Conservation (phyloP, 2,113 vertebrate species). For the Myocastor coypus region DNA sequence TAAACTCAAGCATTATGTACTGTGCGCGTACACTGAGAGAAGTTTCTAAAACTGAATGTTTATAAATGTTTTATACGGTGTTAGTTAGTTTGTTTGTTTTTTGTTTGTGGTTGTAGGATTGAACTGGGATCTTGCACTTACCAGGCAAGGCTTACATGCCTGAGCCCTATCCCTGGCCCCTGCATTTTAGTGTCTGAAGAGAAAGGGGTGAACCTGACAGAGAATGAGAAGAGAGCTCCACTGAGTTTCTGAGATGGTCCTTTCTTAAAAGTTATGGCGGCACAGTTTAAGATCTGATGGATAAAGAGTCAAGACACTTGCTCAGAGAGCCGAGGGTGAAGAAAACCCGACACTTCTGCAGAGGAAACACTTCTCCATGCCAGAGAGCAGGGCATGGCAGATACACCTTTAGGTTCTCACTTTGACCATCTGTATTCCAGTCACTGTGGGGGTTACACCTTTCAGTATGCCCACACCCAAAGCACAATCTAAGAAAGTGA, state of each 20-base stretch:
- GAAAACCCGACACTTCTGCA: neutral
- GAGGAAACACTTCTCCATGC: neutral
- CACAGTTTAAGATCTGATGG: neutral
- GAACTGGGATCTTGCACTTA: too few relatives aligned
- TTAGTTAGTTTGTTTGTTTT: too few relatives aligned
- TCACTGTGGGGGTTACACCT: neutral
- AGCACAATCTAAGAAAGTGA: neutral
- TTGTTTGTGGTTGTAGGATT: too few relatives aligned
- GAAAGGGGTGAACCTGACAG: neutral
- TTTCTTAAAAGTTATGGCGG: neutral
- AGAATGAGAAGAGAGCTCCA: neutral
- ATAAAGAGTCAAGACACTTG: neutral
- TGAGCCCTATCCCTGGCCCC: too few relatives aligned
- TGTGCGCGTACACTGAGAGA: neutral
- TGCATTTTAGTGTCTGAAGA: neutral
- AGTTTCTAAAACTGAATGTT: neutral
- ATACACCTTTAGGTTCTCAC: neutral
- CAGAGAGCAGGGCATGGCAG: neutral
- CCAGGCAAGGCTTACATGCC: too few relatives aligned
- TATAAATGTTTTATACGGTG: too few relatives aligned
- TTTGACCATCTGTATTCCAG: neutral
- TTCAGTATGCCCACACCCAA: neutral
- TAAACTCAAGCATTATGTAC: neutral
- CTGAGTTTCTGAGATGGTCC: rapidly evolving
- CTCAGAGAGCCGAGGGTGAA: neutral